These are phyloP conservation scores for Onthophagus sagittarius DNA, from an alignment of 2,888 invertebrate species.

Conservation along the genomic window DNA sequence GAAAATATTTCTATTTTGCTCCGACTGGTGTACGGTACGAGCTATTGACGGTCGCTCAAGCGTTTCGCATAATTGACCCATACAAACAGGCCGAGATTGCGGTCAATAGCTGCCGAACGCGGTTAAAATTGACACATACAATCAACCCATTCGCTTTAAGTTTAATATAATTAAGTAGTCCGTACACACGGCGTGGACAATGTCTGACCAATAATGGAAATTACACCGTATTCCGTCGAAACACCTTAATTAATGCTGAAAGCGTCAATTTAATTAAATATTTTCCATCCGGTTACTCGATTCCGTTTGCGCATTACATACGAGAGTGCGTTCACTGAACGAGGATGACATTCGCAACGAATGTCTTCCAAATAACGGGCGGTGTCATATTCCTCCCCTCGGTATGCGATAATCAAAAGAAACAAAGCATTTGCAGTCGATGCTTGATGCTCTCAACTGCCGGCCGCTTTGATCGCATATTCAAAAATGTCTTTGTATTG, in stretches of 20 bases:
- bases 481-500: constrained; percentile 42
- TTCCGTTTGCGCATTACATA: not conserved
- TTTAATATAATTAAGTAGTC: not conserved
- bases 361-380: not conserved
- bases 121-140: not conserved
- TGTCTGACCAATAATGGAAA: not conserved
- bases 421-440: constrained; percentile 40
- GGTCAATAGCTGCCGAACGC: not conserved
- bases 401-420: constrained; percentile 44
- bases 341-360: not conserved
- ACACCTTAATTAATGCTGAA: not conserved
- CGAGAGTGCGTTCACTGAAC: not conserved
- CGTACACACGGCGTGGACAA: not conserved
- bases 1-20: constrained; percentile 5
- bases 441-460: constrained; percentile 35
- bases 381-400: constrained; percentile 3
- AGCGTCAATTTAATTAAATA: not conserved
- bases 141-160: not conserved
- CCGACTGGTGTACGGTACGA: not conserved
- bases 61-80: not conserved
- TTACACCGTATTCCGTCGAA: not conserved
- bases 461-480: constrained; percentile 40
- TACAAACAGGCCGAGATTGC: not conserved
- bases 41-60: not conserved
- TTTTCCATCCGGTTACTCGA: not conserved